A percentile compares a stretch with the other conserved stretches of the same genome.
Conservation (phyloP, 2,797 vertebrate species). For the Hybognathus amarus region DNA sequence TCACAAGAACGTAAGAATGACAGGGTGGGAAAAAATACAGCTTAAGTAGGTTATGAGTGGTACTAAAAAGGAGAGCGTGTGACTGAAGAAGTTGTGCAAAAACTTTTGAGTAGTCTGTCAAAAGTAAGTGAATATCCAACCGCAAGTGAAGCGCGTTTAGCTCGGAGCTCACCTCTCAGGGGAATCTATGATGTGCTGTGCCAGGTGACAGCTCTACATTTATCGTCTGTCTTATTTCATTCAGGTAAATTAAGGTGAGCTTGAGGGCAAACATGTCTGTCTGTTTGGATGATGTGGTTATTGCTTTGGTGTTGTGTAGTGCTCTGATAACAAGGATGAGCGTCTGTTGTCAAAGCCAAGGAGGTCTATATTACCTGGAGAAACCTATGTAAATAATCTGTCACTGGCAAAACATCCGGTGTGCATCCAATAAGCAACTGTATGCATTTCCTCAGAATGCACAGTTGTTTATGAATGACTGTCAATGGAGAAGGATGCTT, state of each 20-base stretch:
- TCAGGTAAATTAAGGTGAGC: constrained; percentile 35
- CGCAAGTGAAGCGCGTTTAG: not conserved
- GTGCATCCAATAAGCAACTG: not conserved
- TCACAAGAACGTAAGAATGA: constrained; percentile 23
- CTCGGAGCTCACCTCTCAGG: constrained; percentile 35
- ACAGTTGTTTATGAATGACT: not conserved
- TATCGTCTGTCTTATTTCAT: constrained; percentile 31
- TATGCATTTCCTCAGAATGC: not conserved
- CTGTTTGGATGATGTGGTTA: constrained; percentile 20
- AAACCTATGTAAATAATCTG: constrained; percentile 1
- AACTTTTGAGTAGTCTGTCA: constrained; percentile 31
- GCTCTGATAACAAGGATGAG: constrained; percentile 20
- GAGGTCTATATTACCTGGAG: constrained; percentile 8
- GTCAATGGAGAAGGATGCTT: not conserved
- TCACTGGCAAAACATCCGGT: not conserved
- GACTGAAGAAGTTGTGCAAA: constrained; percentile 14
- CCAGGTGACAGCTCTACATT: constrained; percentile 34
- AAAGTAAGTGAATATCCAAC: constrained; percentile 8
- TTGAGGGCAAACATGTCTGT: constrained; percentile 40
- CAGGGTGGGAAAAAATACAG: constrained; percentile 15
- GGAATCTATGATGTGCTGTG: constrained; percentile 34
- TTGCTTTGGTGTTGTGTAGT: constrained; percentile 10
- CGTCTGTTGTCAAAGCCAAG: constrained; percentile 31
- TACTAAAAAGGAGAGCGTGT: not conserved
- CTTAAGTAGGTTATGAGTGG: constrained; percentile 28